Percentiles rank a stretch among this genome's conserved stretches.
phyloP scores from a whole-genome alignment of 2,113 vertebrate species.

The Eubucco bourcierii region DNA sequence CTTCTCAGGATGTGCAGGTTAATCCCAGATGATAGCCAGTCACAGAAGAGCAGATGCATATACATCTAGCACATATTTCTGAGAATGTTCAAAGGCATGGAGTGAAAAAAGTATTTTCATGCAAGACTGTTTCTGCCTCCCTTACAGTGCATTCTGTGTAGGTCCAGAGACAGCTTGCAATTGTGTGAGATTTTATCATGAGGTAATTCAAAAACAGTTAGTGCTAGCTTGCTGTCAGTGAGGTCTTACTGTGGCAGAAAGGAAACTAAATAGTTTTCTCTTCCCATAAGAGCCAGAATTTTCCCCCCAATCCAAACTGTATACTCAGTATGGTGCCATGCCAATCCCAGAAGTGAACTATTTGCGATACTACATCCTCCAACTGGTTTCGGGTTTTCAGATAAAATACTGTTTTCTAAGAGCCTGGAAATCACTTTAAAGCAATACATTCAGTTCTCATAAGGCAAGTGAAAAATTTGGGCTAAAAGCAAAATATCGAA shows the following conservation, averaged over 20 bases:
- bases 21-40: neutral
- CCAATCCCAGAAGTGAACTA: neutral
- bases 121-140: neutral
- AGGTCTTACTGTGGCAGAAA: slow-evolving; percentile 6
- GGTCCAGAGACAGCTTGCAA: neutral
- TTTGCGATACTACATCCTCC: neutral
- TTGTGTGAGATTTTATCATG: neutral
- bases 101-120: slow-evolving; percentile 3
- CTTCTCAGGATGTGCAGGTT: neutral
- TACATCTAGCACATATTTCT: neutral
- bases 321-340: neutral
- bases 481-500: neutral
- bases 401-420: neutral
- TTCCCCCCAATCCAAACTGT: neutral
- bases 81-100: slow-evolving; percentile 49
- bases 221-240: neutral
- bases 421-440: neutral
- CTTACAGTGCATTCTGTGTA: neutral
- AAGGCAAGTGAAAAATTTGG: neutral
- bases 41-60: neutral
- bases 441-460: neutral
- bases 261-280: neutral
- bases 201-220: slow-evolving; percentile 29
- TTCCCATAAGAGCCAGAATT: neutral
- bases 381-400: neutral